A percentile compares a stretch with the other conserved stretches of the same genome.
Conservation (phyloP, 2,113 vertebrate species). For the Clarias macrocephalus region DNA sequence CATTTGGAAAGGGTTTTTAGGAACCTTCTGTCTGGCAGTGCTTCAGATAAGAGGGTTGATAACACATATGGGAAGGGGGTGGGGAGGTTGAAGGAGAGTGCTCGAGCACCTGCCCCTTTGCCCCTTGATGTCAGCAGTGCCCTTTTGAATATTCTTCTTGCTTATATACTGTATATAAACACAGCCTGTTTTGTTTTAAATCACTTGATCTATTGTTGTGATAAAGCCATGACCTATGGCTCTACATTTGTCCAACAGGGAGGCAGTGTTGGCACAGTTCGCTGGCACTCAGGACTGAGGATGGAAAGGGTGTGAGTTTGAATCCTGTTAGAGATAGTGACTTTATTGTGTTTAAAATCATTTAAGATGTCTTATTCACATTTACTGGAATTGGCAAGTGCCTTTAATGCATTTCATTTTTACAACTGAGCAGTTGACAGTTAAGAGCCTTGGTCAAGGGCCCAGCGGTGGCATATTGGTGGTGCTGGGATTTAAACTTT, state of each 20-base stretch:
- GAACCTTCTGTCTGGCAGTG: constrained; percentile 17
- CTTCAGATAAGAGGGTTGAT: constrained; percentile 48
- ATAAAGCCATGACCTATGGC: neutral
- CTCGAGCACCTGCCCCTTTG: constrained; percentile 1
- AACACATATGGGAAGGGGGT: neutral
- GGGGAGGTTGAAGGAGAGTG: neutral
- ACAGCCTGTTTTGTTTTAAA: neutral
- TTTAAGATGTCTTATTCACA: neutral
- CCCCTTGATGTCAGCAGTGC: neutral
- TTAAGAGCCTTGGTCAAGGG: neutral
- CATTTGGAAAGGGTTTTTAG: neutral
- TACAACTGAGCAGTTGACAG: neutral
- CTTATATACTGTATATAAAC: too few relatives aligned
- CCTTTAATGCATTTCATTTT: neutral
- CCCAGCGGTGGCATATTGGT: neutral
- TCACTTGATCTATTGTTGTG: neutral
- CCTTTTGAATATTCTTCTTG: neutral
- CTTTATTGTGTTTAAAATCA: neutral
- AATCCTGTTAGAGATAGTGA: neutral
- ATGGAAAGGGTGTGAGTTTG: neutral
- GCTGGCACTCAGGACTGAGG: neutral
- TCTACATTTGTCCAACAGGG: neutral
- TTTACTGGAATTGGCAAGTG: neutral
- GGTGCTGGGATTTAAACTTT: neutral
- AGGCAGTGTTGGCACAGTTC: neutral